Conservation (phyloP, 2,797 vertebrate genomes). For the Rhabdomys pumilio region DNA sequence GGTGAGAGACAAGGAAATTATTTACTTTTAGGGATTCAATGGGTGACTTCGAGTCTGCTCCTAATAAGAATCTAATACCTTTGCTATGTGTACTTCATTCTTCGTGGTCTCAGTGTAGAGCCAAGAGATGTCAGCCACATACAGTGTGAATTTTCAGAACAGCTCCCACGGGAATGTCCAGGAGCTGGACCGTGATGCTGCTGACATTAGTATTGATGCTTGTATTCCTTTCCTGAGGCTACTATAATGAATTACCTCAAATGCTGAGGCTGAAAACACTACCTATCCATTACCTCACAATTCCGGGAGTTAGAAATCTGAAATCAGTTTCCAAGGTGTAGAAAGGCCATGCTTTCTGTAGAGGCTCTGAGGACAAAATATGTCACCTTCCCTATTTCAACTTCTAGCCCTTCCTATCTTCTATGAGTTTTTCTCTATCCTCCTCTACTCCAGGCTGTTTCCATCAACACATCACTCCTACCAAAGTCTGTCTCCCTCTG, state of each 20-base stretch:
- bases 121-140: neutral
- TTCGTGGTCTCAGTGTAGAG: neutral
- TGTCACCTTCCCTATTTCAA: neutral
- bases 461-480: neutral
- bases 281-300: neutral
- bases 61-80: constrained; percentile 2
- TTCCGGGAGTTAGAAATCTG: constrained; percentile 3
- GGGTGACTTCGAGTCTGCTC: neutral
- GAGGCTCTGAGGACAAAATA: neutral
- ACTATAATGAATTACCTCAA: constrained; percentile 1
- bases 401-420: neutral
- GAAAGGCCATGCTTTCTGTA: neutral
- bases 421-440: neutral
- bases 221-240: constrained; percentile 9
- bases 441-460: neutral
- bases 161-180: constrained; percentile 16
- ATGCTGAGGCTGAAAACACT: neutral
- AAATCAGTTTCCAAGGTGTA: constrained; percentile 8
- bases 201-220: neutral
- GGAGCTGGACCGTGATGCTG: neutral
- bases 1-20: neutral
- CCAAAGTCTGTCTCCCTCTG: neutral
- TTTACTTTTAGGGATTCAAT: constrained; percentile 5
- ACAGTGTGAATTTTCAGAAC: neutral
- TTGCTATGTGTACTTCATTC: neutral